Conservation (phyloP, 2,888 invertebrate species). For the Rambutsinella grinnellia region DNA sequence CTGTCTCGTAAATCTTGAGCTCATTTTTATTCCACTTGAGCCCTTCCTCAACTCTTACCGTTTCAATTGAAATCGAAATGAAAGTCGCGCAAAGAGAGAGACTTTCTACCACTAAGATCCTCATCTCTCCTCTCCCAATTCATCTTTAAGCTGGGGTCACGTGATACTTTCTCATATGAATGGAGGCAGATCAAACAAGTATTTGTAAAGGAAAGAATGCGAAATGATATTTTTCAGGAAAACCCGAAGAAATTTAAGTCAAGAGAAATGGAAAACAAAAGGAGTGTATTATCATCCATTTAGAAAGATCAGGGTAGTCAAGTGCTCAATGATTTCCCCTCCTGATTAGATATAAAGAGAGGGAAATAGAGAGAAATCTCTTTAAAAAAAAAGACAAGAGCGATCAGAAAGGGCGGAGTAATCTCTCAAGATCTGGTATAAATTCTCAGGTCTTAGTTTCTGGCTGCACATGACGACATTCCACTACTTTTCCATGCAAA, state of each 20-base stretch:
- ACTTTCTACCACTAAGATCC: too few species aligned
- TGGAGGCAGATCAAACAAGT: too few species aligned
- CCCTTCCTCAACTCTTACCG: too few species aligned
- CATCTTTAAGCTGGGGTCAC: too few species aligned
- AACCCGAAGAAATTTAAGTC: neutral
- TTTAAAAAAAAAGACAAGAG: conserved; percentile 56
- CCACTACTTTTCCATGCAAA: conserved; percentile 67
- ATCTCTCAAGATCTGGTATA: conserved; percentile 67
- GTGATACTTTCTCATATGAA: too few species aligned
- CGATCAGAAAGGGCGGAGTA: conserved; percentile 67
- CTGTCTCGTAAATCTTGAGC: too few species aligned
- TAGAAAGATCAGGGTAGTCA: conserved; percentile 9
- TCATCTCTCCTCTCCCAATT: too few species aligned
- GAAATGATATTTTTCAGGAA: neutral
- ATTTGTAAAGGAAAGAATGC: neutral
- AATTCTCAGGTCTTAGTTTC: conserved; percentile 67
- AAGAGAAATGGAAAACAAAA: neutral
- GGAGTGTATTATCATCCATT: too few species aligned
- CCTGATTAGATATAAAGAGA: conserved; percentile 53
- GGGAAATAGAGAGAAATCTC: conserved; percentile 29
- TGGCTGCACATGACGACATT: conserved; percentile 66
- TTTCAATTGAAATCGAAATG: too few species aligned
- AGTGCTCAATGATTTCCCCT: conserved; percentile 44
- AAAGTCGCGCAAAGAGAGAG: too few species aligned
- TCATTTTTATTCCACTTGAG: too few species aligned